These are phyloP conservation scores for Ceraclea dissimilis DNA, from an alignment of 2,888 invertebrate species.

Conservation along the genomic window DNA sequence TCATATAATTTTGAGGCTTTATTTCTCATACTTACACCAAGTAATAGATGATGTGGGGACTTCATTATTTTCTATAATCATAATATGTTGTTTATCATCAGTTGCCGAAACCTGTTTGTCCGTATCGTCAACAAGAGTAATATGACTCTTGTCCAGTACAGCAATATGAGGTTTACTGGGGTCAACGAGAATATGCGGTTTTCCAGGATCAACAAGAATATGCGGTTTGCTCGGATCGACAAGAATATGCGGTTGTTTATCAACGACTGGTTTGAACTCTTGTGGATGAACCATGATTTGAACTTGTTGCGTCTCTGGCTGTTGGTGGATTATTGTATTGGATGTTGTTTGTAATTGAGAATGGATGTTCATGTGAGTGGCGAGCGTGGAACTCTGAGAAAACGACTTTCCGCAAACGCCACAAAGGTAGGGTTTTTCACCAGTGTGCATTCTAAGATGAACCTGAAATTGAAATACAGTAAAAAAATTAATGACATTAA, in stretches of 20 bases:
- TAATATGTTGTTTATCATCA: neutral
- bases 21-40: neutral
- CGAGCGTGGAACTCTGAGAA: constrained; percentile 10
- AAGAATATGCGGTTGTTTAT: neutral
- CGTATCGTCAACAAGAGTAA: neutral
- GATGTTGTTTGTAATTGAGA: neutral
- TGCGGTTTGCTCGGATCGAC: neutral
- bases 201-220: too few species aligned
- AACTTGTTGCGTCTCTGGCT: neutral
- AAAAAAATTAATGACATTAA: too few species aligned
- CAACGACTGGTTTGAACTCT: neutral
- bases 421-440: constrained; percentile 15
- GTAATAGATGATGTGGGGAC: neutral
- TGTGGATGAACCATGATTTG: neutral
- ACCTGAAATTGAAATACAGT: too few species aligned
- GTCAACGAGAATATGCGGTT: neutral
- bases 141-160: neutral
- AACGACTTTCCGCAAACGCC: constrained; percentile 14
- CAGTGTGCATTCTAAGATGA: constrained; percentile 14
- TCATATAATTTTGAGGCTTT: too few species aligned
- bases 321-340: neutral
- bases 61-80: neutral
- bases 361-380: constrained; percentile 3
- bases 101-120: neutral
- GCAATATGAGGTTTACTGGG: neutral